A percentile compares a stretch with the other conserved stretches of the same genome.
Conservation (phyloP, 2,888 invertebrate genomes). For the Malthinus seriepunctatus region DNA sequence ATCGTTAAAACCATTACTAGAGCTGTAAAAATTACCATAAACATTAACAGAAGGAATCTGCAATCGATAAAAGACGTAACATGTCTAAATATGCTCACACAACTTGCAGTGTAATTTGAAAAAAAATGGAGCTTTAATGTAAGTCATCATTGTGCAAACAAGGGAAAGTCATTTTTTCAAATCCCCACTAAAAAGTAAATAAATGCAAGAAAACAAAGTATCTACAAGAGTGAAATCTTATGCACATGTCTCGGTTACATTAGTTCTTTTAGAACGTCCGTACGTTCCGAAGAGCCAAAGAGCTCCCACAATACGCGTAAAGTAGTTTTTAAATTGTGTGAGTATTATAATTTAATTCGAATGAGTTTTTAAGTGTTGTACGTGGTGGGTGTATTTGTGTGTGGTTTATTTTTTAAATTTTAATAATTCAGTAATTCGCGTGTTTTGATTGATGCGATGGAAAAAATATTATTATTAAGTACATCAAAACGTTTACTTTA, state of each 20-base stretch:
- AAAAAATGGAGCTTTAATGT: slow-evolving; percentile 5
- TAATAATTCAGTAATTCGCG: background rate
- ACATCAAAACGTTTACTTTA: no score
- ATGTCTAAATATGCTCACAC: background rate
- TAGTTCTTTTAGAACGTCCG: slow-evolving; percentile 22
- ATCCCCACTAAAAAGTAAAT: slow-evolving; percentile 12
- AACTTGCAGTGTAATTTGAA: background rate
- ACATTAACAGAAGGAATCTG: no score
- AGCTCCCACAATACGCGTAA: slow-evolving; percentile 5
- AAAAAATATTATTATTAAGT: no score
- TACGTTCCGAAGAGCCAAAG: slow-evolving; percentile 6
- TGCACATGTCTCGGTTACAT: slow-evolving; percentile 16
- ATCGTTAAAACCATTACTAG: no score
- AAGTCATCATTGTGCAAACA: slow-evolving; percentile 3
- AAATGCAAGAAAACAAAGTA: slow-evolving; percentile 18
- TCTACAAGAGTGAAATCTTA: slow-evolving; percentile 19
- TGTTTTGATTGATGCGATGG: no score
- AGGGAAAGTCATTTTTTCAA: slow-evolving; percentile 5
- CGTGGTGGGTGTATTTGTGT: background rate
- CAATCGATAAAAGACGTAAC: background rate
- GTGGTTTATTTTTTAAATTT: background rate
- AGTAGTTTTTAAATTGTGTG: background rate
- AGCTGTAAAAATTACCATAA: no score
- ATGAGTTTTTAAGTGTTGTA: background rate
- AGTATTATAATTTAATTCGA: slow-evolving; percentile 1